A percentile compares a stretch with the other conserved stretches of the same genome.
Conservation (phyloP, 2,888 invertebrate species). For the Clepsis dumicolana region DNA sequence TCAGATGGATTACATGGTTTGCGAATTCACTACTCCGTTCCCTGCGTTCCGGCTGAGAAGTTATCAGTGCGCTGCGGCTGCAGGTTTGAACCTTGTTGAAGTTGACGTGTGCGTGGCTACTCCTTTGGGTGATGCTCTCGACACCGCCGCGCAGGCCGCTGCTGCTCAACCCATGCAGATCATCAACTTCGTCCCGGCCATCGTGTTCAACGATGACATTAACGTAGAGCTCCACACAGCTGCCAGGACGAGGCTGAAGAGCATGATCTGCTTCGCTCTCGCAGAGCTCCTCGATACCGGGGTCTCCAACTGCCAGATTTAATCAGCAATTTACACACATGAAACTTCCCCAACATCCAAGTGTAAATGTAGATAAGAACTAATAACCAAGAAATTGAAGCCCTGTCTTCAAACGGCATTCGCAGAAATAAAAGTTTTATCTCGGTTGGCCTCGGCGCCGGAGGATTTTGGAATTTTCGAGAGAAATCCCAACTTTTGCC, state of each 20-base stretch:
- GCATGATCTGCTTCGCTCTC: slow-evolving; percentile 68
- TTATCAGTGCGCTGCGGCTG: slow-evolving; percentile 64
- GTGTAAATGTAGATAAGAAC: slow-evolving; percentile 30
- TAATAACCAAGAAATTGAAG: slow-evolving; percentile 49
- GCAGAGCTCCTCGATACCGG: slow-evolving; percentile 63
- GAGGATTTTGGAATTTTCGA: slow-evolving; percentile 55
- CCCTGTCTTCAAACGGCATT: slow-evolving; percentile 52
- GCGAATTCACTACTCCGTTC: slow-evolving; percentile 66
- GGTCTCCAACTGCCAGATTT: slow-evolving; percentile 58
- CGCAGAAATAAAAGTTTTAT: slow-evolving; percentile 62
- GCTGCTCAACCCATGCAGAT: slow-evolving; percentile 57
- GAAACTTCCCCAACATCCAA: slow-evolving; percentile 32
- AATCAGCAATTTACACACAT: slow-evolving; percentile 42
- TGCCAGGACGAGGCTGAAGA: slow-evolving; percentile 55
- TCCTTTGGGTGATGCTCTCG: slow-evolving; percentile 59
- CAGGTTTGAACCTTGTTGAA: slow-evolving; percentile 63
- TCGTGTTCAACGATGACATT: slow-evolving; percentile 65
- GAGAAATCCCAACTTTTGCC: slow-evolving; percentile 63
- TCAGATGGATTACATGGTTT: slow-evolving; percentile 71
- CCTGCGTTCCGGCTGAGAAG: slow-evolving; percentile 59
- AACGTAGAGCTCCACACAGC: slow-evolving; percentile 52
- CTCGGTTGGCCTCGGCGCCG: slow-evolving; percentile 55
- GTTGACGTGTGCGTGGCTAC: slow-evolving; percentile 67
- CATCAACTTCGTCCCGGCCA: slow-evolving; percentile 68
- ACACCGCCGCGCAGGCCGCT: slow-evolving; percentile 59